Percentiles rank a stretch among this genome's conserved stretches.
phyloP scores from a whole-genome alignment of 2,888 invertebrate genomes.

The Scaptomyza polygonia region DNA sequence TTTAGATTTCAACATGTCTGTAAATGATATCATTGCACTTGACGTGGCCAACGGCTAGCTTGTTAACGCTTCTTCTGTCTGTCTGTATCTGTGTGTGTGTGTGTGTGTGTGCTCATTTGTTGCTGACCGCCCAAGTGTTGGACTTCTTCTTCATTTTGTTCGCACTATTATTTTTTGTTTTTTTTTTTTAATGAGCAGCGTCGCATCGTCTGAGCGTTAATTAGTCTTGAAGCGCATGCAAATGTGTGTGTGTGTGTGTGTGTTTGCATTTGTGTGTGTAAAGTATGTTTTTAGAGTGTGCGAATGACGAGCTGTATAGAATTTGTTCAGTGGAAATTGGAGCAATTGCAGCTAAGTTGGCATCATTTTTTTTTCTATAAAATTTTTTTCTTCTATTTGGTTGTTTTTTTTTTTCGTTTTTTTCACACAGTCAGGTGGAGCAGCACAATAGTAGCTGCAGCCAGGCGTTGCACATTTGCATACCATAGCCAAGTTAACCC shows the following conservation, averaged over 20 bases:
- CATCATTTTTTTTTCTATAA: slow-evolving; percentile 10
- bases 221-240: slow-evolving; percentile 47
- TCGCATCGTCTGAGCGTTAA: slow-evolving; percentile 38
- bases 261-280: slow-evolving; percentile 22
- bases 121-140: slow-evolving; percentile 21
- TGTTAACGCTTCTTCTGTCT: slow-evolving; percentile 9
- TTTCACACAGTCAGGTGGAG: slow-evolving; percentile 28
- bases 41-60: slow-evolving; percentile 43
- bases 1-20: slow-evolving; percentile 45
- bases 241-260: slow-evolving; percentile 30
- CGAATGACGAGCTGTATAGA: slow-evolving; percentile 59
- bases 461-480: slow-evolving; percentile 77
- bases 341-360: slow-evolving; percentile 51
- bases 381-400: background rate
- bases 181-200: slow-evolving; percentile 49
- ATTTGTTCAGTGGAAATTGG: slow-evolving; percentile 55
- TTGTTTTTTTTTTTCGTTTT: no score
- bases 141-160: slow-evolving; percentile 9
- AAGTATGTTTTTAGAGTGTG: slow-evolving; percentile 77
- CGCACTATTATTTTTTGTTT: background rate
- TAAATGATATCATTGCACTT: slow-evolving; percentile 68
- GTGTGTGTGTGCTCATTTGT: slow-evolving; percentile 34
- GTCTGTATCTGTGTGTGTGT: slow-evolving; percentile 13
- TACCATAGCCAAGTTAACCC: slow-evolving; percentile 33
- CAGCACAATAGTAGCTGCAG: slow-evolving; percentile 37